phyloP scores from a whole-genome alignment of 2,113 vertebrate species.

The Dascyllus trimaculatus region DNA sequence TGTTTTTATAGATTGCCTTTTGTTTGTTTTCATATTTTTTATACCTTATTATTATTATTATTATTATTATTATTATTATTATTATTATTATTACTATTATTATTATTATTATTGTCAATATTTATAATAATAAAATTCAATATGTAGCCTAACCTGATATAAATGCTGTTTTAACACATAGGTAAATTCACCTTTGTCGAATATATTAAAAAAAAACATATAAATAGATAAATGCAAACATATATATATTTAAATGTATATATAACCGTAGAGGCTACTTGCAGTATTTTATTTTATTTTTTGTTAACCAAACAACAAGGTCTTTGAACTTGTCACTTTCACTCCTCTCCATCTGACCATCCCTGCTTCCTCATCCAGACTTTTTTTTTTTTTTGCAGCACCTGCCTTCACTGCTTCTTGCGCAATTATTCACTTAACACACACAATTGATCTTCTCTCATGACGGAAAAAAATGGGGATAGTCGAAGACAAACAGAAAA shows the following conservation, averaged over 20 bases:
- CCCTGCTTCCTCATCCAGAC: background rate
- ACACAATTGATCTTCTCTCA: conserved; percentile 69
- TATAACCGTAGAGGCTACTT: too few species aligned
- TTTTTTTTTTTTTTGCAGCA: conserved; percentile 68
- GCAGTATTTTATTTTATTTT: too few species aligned
- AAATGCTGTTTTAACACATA: too few species aligned
- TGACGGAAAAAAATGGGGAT: conserved; percentile 65
- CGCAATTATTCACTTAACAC: conserved; percentile 85
- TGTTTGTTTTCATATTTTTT: too few species aligned
- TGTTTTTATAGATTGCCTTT: too few species aligned
- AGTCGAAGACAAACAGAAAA: conserved; percentile 70
- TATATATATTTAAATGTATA: conserved; percentile 5
- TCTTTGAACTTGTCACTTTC: conserved; percentile 75
- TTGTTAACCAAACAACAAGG: conserved; percentile 41
- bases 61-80: too few species aligned
- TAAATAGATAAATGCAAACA: background rate
- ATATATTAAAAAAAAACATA: too few species aligned
- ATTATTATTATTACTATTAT: too few species aligned
- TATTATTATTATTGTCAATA: too few species aligned
- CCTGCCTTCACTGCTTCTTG: conserved; percentile 70
- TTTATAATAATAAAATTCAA: background rate
- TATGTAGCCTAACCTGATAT: background rate
- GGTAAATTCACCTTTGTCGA: too few species aligned
- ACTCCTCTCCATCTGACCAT: conserved; percentile 63
- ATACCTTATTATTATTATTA: too few species aligned